Percentiles rank a stretch among this genome's conserved stretches.
Evolutionary conservation across 23 tunicate genomes (phyloP).

Genomic region (Trididemnum nubilum): DNA sequence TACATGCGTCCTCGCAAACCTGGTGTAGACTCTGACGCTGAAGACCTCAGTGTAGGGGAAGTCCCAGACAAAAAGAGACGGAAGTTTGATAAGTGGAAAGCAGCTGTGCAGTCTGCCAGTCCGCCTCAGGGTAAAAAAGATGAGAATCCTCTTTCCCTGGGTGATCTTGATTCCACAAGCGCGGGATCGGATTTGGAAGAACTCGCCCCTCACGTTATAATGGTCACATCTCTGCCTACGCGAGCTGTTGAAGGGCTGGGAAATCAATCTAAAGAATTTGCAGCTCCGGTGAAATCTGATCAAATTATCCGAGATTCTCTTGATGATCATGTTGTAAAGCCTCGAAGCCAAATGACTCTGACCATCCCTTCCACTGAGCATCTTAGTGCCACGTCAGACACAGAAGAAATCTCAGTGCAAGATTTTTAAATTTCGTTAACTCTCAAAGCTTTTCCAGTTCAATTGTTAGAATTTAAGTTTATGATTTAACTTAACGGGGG

Average conservation of each 20-base stretch:
- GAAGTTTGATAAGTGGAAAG: constrained; percentile 23
- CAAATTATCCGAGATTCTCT: not conserved
- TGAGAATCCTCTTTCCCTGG: not conserved
- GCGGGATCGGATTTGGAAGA: not conserved
- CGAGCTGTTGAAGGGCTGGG: not conserved
- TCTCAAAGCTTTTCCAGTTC: not conserved
- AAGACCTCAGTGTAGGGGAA: constrained; percentile 42
- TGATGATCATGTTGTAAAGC: not conserved
- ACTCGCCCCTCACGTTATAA: constrained; percentile 28
- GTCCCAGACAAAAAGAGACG: constrained; percentile 16
- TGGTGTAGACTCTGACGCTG: not conserved
- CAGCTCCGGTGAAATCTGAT: not conserved
- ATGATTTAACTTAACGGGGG: too few species aligned
- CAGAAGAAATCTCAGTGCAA: constrained; percentile 29
- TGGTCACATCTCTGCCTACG: constrained; percentile 28
- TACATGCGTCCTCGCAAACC: constrained; percentile 77
- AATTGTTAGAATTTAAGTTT: too few species aligned
- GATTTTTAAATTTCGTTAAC: not conserved
- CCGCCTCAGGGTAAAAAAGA: not conserved
- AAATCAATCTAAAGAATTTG: not conserved
- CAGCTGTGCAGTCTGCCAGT: constrained; percentile 5
- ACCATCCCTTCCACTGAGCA: constrained; percentile 19
- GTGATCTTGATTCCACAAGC: constrained; percentile 11
- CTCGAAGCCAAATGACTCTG: constrained; percentile 33
- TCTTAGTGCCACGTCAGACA: constrained; percentile 24